phyloP scores from a whole-genome alignment of 2,888 invertebrate genomes.

The Embidobia sp. region DNA sequence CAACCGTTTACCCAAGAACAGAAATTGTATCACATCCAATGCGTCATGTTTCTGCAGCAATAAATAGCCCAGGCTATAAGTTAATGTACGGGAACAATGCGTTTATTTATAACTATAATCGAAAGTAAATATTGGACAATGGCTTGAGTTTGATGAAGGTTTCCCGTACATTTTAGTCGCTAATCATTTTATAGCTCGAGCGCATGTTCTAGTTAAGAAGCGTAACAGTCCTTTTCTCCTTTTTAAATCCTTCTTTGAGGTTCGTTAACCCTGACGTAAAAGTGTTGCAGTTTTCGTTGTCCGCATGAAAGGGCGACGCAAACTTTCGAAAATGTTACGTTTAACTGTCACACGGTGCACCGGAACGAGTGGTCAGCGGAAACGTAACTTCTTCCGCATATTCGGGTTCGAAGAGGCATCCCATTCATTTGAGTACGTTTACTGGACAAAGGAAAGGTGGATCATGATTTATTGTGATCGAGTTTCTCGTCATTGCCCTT shows the following conservation, averaged over 20 bases:
- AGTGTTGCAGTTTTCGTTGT: conserved; percentile 51
- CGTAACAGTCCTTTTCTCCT: conserved; percentile 14
- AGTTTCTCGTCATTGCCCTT: conserved; percentile 56
- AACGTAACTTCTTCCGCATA: conserved; percentile 34
- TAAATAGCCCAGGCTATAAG: no score
- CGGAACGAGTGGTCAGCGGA: background rate
- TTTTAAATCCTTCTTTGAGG: conserved; percentile 35
- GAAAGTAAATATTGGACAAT: conserved; percentile 45
- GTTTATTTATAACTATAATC: conserved; percentile 56
- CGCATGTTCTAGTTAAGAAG: conserved; percentile 6
- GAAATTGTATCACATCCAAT: conserved; percentile 31
- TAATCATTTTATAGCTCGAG: conserved; percentile 40
- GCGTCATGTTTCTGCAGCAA: conserved; percentile 2
- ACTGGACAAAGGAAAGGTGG: conserved; percentile 10
- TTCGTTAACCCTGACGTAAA: conserved; percentile 31
- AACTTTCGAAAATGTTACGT: conserved; percentile 56
- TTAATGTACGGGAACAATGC: conserved; percentile 30
- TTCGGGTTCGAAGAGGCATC: background rate
- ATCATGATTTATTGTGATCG: conserved; percentile 47
- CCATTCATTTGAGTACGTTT: conserved; percentile 15
- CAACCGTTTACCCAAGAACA: no score
- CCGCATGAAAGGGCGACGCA: conserved; percentile 12
- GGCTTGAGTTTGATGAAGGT: background rate
- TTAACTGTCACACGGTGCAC: conserved; percentile 47
- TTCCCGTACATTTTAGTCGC: conserved; percentile 3